Percentiles rank a stretch among this genome's conserved stretches.
These are phyloP conservation scores for Carduelis carduelis DNA, from an alignment of 2,797 vertebrate genomes.

Conservation along the genomic window DNA sequence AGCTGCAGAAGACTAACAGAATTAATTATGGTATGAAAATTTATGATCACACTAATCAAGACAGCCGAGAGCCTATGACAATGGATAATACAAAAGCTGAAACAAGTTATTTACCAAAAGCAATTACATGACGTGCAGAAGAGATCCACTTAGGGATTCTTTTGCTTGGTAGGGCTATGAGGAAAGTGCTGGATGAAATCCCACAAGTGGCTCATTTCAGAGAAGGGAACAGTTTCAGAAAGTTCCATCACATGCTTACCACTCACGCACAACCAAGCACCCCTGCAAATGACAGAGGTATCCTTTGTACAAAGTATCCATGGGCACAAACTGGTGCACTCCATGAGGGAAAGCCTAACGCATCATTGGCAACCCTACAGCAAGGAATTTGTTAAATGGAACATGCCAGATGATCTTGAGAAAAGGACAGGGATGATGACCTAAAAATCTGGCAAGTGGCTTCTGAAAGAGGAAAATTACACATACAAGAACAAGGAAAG, in stretches of 20 bases:
- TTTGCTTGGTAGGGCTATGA: neutral
- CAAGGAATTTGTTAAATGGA: neutral
- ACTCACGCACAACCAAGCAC: neutral
- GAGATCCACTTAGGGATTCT: neutral
- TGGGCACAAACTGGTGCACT: neutral
- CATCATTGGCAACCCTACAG: neutral
- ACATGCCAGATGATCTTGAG: neutral
- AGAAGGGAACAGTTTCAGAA: neutral
- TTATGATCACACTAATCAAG: neutral
- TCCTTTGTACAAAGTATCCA: neutral
- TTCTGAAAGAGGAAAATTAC: neutral
- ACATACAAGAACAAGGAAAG: neutral
- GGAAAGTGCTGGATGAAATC: neutral
- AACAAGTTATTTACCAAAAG: neutral
- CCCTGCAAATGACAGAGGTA: neutral
- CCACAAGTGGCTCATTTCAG: neutral
- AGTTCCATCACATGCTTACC: neutral
- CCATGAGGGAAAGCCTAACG: accelerated
- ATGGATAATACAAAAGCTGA: neutral
- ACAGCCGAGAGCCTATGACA: neutral
- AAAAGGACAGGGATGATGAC: neutral
- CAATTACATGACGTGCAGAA: neutral
- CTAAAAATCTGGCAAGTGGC: neutral
- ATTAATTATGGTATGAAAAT: neutral
- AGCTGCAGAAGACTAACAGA: neutral